Percentiles rank a stretch among this genome's conserved stretches.
Conservation (phyloP, 2,113 vertebrate species). For the Dromas ardeola region DNA sequence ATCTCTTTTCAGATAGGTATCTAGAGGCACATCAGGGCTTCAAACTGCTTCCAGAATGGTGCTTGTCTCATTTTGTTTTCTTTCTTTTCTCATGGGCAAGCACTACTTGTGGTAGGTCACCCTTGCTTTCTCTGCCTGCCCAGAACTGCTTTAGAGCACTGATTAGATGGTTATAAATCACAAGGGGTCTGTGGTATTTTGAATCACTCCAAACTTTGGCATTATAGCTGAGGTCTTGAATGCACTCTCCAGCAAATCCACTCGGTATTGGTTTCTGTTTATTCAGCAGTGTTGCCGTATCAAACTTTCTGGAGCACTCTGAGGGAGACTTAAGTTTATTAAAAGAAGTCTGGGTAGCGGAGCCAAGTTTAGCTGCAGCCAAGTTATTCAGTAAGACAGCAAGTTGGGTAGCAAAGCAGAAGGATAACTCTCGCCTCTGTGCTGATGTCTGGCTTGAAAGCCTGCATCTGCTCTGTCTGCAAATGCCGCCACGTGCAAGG, state of each 20-base stretch:
- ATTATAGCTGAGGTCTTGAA: background rate
- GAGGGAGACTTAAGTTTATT: constrained; percentile 31
- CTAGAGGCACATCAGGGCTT: background rate
- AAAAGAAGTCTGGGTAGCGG: background rate
- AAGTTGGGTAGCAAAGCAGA: background rate
- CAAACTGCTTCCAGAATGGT: background rate
- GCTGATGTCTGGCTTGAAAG: background rate
- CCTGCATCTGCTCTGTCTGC: background rate
- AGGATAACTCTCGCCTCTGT: background rate
- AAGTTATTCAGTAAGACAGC: background rate
- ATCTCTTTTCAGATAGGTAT: background rate
- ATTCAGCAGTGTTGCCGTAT: constrained; percentile 34
- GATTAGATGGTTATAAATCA: background rate
- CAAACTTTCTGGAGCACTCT: background rate
- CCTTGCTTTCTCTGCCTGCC: background rate
- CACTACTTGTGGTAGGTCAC: background rate
- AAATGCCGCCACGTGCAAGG: background rate
- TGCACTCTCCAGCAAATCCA: background rate
- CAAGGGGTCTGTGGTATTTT: background rate
- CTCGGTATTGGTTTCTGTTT: constrained; percentile 5
- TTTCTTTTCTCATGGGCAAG: background rate
- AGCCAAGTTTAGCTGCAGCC: constrained; percentile 30
- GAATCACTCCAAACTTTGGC: background rate
- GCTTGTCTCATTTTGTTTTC: background rate
- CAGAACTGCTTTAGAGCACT: background rate